Conservation (phyloP, 2,797 vertebrate species). For the Valencia hispanica region DNA sequence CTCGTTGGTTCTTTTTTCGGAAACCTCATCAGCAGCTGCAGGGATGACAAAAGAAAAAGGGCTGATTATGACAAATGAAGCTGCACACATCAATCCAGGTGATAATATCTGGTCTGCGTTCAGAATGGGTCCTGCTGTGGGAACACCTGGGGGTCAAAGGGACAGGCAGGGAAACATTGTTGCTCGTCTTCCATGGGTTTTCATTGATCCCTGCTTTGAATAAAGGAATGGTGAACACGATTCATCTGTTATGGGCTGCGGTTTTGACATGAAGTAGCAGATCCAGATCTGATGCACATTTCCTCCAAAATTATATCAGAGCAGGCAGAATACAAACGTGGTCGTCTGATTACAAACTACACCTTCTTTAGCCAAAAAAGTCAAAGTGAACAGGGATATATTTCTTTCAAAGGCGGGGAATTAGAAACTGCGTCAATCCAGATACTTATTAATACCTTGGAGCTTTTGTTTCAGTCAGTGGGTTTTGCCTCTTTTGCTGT, state of each 20-base stretch:
- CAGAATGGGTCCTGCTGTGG: slow-evolving; percentile 37
- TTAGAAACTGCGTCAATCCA: background rate
- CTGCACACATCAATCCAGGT: slow-evolving; percentile 16
- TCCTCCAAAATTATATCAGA: background rate
- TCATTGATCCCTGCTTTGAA: slow-evolving; percentile 44
- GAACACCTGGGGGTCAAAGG: slow-evolving; percentile 33
- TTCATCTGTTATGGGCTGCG: slow-evolving; percentile 27
- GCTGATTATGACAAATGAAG: slow-evolving; percentile 34
- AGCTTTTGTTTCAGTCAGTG: background rate
- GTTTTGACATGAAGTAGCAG: slow-evolving; percentile 35
- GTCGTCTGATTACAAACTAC: background rate
- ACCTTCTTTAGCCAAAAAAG: background rate
- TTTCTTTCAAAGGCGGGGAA: background rate
- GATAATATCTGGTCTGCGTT: slow-evolving; percentile 28
- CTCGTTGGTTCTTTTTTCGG: slow-evolving; percentile 11
- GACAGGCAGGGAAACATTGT: slow-evolving; percentile 25
- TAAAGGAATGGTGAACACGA: slow-evolving; percentile 28
- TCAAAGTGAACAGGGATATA: background rate
- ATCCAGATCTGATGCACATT: background rate
- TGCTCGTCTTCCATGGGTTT: slow-evolving; percentile 33
- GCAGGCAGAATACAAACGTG: background rate
- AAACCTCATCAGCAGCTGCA: slow-evolving; percentile 48
- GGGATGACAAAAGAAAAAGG: slow-evolving; percentile 20
- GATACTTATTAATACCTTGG: background rate
- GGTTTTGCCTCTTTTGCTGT: background rate